Evolutionary conservation across 2,888 invertebrate genomes (phyloP).

Genomic region (Melinaea menophilus): DNA sequence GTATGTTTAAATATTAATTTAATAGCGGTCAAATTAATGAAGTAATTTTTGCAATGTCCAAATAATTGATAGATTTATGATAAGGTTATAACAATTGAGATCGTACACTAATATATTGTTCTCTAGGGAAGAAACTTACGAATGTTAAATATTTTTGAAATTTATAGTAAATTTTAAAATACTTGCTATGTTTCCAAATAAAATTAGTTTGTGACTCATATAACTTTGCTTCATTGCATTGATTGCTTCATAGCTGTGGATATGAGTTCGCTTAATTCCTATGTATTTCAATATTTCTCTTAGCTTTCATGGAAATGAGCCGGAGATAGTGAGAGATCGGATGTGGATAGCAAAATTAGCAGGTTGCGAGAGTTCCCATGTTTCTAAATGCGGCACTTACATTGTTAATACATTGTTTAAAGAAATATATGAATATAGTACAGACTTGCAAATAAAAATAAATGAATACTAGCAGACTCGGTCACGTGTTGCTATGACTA

Average conservation of each 20-base stretch:
- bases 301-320: conserved; percentile 23
- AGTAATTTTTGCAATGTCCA: conserved; percentile 28
- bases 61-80: conserved; percentile 28
- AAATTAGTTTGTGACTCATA: not conserved
- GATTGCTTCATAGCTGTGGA: not conserved
- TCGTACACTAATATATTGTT: no score
- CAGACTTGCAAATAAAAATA: no score
- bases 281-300: conserved; percentile 21
- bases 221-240: no score
- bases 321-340: conserved; percentile 20
- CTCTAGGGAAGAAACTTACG: no score
- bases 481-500: no score
- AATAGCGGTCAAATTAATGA: conserved; percentile 17
- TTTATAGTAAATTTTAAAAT: no score
- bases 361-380: conserved; percentile 13
- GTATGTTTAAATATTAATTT: no score
- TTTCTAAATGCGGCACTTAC: conserved; percentile 5
- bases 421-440: not conserved
- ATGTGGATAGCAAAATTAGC: conserved; percentile 21
- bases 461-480: no score
- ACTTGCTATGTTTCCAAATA: no score
- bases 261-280: not conserved
- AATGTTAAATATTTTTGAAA: no score
- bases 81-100: not conserved
- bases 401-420: no score